Conservation (phyloP, 2,797 vertebrate genomes). For the Poeciliopsis turneri region DNA sequence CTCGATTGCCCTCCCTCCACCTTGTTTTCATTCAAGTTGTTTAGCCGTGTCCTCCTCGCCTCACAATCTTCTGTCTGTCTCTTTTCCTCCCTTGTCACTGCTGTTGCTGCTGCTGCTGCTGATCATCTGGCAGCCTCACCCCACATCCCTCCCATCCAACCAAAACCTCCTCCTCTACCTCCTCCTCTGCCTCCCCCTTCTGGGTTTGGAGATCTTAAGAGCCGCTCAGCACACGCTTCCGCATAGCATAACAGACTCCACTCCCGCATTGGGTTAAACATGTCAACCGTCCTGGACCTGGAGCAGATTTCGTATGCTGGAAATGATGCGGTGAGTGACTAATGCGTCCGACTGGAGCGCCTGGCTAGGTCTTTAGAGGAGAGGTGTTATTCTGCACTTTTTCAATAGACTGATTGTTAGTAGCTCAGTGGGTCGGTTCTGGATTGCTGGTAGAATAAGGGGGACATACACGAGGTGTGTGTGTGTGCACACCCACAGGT, state of each 20-base stretch:
- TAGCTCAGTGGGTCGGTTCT: conserved; percentile 37
- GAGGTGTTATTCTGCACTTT: conserved; percentile 28
- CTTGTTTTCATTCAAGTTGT: conserved; percentile 64
- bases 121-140: conserved; percentile 58
- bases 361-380: conserved; percentile 48
- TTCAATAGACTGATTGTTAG: conserved; percentile 29
- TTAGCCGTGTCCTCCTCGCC: conserved; percentile 53
- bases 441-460: conserved; percentile 32
- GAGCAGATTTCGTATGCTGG: conserved; percentile 82
- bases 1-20: conserved; percentile 37
- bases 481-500: conserved; percentile 23
- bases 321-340: conserved; percentile 83
- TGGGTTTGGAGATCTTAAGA: conserved; percentile 70
- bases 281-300: conserved; percentile 85
- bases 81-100: conserved; percentile 36
- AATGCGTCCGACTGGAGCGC: conserved; percentile 56
- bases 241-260: conserved; percentile 72
- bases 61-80: conserved; percentile 49
- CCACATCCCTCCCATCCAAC: conserved; percentile 63
- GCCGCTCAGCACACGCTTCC: conserved; percentile 67
- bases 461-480: conserved; percentile 38
- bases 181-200: conserved; percentile 65
- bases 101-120: conserved; percentile 19
- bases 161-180: conserved; percentile 39
- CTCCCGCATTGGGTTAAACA: conserved; percentile 77